Evolutionary conservation across 2,888 invertebrate genomes (phyloP).

Genomic region (Anoplius nigerrimus): DNA sequence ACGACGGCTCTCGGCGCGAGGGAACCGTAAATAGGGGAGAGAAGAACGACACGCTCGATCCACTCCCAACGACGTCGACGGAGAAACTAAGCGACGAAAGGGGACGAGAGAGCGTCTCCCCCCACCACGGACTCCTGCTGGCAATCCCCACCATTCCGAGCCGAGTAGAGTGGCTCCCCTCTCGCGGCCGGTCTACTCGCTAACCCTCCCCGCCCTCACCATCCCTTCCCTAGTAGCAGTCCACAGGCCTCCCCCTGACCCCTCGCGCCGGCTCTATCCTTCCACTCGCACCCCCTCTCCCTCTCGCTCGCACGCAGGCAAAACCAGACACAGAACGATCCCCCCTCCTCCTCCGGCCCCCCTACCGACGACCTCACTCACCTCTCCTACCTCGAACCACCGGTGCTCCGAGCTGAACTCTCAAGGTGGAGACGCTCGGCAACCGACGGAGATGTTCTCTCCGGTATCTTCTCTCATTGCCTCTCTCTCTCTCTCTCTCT

Average conservation of each 20-base stretch:
- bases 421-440: constrained; percentile 51
- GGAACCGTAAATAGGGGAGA: constrained; percentile 20
- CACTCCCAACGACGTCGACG: constrained; percentile 64
- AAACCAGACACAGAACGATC: constrained; percentile 41
- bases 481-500: constrained; percentile 26
- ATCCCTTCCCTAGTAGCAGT: constrained; percentile 30
- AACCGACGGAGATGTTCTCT: constrained; percentile 48
- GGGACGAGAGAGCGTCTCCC: constrained; percentile 62
- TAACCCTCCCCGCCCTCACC: constrained; percentile 18
- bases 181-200: constrained; percentile 22
- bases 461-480: constrained; percentile 38
- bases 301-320: neutral
- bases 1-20: constrained; percentile 2
- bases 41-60: constrained; percentile 53
- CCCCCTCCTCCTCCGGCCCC: constrained; percentile 13
- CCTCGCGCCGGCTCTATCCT: neutral
- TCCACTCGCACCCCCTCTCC: neutral
- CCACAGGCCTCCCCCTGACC: neutral
- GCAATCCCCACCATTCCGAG: constrained; percentile 42
- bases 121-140: constrained; percentile 53
- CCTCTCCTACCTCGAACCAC: constrained; percentile 8
- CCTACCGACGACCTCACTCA: constrained; percentile 7
- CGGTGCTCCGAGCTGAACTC: constrained; percentile 21
- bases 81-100: constrained; percentile 65
- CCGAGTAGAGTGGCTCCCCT: constrained; percentile 35